Base-by-base conservation (phyloP, 1,140 invertebrate genomes). In the Diabrotica undecimpunctata region DNA sequence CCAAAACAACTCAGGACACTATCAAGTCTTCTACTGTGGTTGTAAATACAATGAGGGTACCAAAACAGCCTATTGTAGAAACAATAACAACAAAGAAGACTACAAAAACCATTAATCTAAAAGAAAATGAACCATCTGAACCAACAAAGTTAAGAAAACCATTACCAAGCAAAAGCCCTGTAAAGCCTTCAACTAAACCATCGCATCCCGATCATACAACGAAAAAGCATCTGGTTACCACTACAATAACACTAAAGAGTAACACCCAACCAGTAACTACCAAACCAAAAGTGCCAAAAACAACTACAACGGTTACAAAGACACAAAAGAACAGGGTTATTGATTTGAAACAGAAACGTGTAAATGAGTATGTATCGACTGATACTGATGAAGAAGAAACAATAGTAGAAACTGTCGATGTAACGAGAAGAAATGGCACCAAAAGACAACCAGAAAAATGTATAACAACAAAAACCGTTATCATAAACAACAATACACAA, bases 401-500 rank as follows among this genome's bases (percentile, higher is more conserved):
- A 13, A 54, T 12, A 54, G 52, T 10, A 12, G 12, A 54, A 54
- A 13, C 9, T 3, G 53, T 54, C 8, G 53, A 54, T 11, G 12
- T 35, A n/a, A 54, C 25, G 7, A 54, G 10, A 54, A 54, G 7
- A 54, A 35, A 10, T n/a, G 12, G 9, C 10, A 54, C 5, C 58
- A 36, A 60, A 39, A 60, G 11, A 9, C 39, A 46, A 5, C 67
- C 72, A 61, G 68, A 70, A 51, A 76, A 70, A 70, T 71, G 73
- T 46, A 73, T 76, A 39, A 73, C 78, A 9, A 79, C 76, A 3
- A 79, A 79, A 72, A 76, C 77, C 0, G 76, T 78, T 7, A 65
- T 74, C 53, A 75, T 79, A 14, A 76, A 72, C n/a, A 72, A 75
- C 39, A 69, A 72, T 9, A 57, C 60, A 50, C 64, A 72, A 37